Evolutionary conservation across 2,888 invertebrate genomes (phyloP), one percentile per base, ranked within the genome.

Genomic region (Trilocha varians): DNA sequence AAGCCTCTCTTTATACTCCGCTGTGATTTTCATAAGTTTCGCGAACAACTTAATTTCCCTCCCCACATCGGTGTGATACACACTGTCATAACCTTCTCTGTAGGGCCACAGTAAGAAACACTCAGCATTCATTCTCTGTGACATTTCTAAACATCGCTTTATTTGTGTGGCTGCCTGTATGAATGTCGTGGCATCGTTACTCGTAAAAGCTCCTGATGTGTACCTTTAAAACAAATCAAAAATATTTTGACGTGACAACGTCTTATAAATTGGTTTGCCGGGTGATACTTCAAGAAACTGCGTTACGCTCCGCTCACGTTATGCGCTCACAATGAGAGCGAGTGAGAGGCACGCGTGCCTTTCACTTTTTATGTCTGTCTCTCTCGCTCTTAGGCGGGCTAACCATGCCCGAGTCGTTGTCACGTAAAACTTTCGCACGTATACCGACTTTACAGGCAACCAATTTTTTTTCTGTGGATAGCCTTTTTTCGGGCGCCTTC

Each of bases 81-180:
- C 65, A 14, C 84, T 72, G 47, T 87, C 82, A 69, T 87, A 90
- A 1, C 90, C 90, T 57, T 90, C 91, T 41, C 88, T 63, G 41
- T 86, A 79, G 0, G 89, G 89, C 87, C 88, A 89, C 49, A 90
- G 78, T n/a, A 88, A 70, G 58, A 88, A 90, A 53, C 88, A 88
- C 60, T 90, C 89, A 0, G 90, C 88, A 52, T 83, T 88, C 8
- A 91, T 62, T 43, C 87, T 87, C 46, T 89, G 88, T 1, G 90
- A 88, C 13, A 88, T 67, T 59, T 91, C 91, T 39, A 91, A 62
- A 33, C 89, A 88, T 59, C 87, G 87, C 65, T 90, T 91, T 15
- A 89, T 85, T 59, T 89, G 88, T 15, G 88, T 79, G 1, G 88
- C 90, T 1, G 90, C 90, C 55, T 83, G 88, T 1, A 88, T 83